Conservation (phyloP, 2,888 invertebrate species). For the Nephrotoma guestfalica region DNA sequence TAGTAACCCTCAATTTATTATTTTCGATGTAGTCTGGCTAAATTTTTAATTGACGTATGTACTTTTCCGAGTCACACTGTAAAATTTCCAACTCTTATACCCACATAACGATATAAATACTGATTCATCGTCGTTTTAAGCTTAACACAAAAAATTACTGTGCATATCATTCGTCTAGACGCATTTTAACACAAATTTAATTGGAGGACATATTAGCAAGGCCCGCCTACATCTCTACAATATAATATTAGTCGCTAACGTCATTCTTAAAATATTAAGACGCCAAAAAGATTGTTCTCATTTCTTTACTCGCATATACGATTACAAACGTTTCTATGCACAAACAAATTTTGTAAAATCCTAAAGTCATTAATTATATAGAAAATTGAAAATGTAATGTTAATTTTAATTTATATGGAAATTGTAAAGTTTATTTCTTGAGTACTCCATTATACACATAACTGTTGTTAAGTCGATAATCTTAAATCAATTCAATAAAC, state of each 20-base stretch:
- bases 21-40: no score
- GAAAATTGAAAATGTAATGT: background rate
- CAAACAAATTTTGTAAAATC: background rate
- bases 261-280: background rate
- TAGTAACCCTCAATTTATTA: no score
- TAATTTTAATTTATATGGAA: background rate
- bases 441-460: background rate
- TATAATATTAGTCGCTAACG: background rate
- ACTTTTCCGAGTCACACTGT: no score
- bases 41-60: no score
- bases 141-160: background rate
- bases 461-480: background rate
- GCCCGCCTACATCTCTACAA: background rate
- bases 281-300: background rate
- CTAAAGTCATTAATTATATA: background rate
- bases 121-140: background rate
- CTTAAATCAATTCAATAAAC: background rate
- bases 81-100: background rate
- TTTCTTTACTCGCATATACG: background rate
- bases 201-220: background rate
- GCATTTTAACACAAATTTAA: background rate
- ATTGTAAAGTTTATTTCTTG: background rate
- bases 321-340: background rate
- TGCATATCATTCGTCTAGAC: background rate
- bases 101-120: background rate